Base-by-base conservation (phyloP, 37 sponge, comb jelly and placozoan species). In the Bolinopsis microptera region DNA sequence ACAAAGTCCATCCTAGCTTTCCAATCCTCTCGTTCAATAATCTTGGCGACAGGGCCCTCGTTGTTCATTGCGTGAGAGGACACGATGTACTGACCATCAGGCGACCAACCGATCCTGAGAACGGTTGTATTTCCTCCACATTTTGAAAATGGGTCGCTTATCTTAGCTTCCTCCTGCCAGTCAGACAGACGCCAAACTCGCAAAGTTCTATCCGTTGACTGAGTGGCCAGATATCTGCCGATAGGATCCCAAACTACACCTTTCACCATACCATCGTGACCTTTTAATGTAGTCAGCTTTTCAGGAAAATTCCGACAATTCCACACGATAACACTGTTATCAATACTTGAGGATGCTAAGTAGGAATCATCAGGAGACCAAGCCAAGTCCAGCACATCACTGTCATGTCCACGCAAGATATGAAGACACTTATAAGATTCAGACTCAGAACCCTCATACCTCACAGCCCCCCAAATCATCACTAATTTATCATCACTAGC, bases 231-330 rank as follows among this genome's bases (percentile, higher is more conserved):
- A 77, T 96, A 98, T 93, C 97, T 98, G 0, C 99, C 97, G 32
- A 98, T 96, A 3, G 99, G 99, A 33, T 98, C 99, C 99, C 99
- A 98, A 26, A 96, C 93, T 8, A 98, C 93, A 31, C 99, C 99
- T 76, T 98, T 98, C 69, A 98, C 99, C 93, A 96, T 93, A 32
- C 97, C 97, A 16, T 75, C 48, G 80, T 98, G 99, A 22, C 95
- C 95, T 32, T 83, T 80, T 23, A 98, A 39, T 3, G 95, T 94
- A 0, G 96, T 68, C 0, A 94, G 27, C 38, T 94, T 94, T 13
- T 97, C 95, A 21, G 96, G 96, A 1, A 97, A 95, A 28, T 94
- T 95, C 1, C 40, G 69, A 2, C 95, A 96, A 86, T 97, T 96
- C 99, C 99, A 98, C 25, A 98, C 92, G 35, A 96, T 93, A 21